A percentile compares a stretch with the other conserved stretches of the same genome.
Evolutionary conservation across 2,113 vertebrate species (phyloP).

Genomic region (Nyctereutes procyonoides): DNA sequence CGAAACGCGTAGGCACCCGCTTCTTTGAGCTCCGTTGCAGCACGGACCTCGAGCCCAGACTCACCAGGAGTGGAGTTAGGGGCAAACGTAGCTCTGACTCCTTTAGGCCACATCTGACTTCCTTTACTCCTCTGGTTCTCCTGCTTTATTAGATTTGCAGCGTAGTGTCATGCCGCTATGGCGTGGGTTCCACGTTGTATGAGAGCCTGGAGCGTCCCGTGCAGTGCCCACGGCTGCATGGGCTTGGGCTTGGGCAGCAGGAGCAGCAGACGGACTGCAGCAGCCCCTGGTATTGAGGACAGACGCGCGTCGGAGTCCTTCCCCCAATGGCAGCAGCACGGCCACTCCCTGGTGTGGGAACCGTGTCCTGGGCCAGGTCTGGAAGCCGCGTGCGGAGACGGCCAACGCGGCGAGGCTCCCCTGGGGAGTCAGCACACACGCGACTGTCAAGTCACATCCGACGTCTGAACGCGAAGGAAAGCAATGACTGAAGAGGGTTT

Average conservation of each 20-base stretch:
- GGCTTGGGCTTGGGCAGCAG: rapidly evolving
- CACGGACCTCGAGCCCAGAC: background rate
- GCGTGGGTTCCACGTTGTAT: background rate
- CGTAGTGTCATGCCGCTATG: too few relatives aligned
- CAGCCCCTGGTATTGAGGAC: too few relatives aligned
- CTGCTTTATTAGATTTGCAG: background rate
- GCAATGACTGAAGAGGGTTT: background rate
- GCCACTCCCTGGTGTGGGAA: background rate
- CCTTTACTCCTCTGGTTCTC: background rate
- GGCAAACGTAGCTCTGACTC: background rate
- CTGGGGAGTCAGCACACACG: background rate
- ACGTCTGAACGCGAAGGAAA: background rate
- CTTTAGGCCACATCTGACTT: constrained; percentile 58
- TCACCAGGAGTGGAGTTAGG: constrained; percentile 2
- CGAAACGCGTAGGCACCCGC: background rate
- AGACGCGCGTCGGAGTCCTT: too few relatives aligned
- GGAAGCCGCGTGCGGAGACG: background rate
- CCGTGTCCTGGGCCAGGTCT: background rate
- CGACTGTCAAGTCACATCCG: too few relatives aligned
- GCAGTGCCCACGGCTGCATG: background rate
- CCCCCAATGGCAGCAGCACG: background rate
- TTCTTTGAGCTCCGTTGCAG: background rate
- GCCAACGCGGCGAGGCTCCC: background rate
- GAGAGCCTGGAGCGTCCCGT: background rate
- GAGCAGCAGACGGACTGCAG: too few relatives aligned